Conservation (phyloP, 2,113 vertebrate genomes). For the Pyxicephalus adspersus region DNA sequence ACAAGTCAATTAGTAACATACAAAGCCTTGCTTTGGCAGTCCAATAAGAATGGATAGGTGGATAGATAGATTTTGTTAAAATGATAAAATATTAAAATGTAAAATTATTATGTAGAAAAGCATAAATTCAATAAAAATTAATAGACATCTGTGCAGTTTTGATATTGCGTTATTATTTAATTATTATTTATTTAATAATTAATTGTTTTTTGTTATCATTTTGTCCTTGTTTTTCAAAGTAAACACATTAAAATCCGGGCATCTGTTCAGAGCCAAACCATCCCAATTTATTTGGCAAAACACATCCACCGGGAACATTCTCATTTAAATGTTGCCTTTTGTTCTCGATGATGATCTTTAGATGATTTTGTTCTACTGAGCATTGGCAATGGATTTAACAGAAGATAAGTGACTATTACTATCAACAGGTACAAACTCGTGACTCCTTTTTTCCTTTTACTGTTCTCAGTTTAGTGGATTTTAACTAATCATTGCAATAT, state of each 20-base stretch:
- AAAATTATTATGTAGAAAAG: not conserved
- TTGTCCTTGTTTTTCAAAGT: conserved; percentile 13
- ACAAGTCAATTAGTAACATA: no score
- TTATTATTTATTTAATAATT: not conserved
- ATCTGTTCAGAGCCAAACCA: conserved; percentile 27
- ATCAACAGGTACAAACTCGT: conserved; percentile 20
- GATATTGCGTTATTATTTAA: not conserved
- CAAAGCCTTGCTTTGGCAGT: no score
- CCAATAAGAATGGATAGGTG: no score
- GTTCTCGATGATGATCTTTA: conserved; percentile 30
- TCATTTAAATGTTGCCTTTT: conserved; percentile 44
- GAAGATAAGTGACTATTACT: not conserved
- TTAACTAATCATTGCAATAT: not conserved
- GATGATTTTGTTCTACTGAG: conserved; percentile 32
- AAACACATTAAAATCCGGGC: conserved; percentile 46
- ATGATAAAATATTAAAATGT: no score
- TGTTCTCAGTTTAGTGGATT: not conserved
- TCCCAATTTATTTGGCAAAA: conserved; percentile 46
- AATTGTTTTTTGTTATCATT: not conserved
- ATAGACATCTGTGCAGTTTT: not conserved
- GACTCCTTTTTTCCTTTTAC: not conserved
- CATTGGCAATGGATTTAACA: conserved; percentile 25
- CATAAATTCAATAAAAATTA: not conserved
- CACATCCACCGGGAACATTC: conserved; percentile 20
- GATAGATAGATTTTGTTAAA: no score